Evolutionary conservation across 2,888 invertebrate genomes (phyloP).

Genomic region (Petrolisthes cinctipes): DNA sequence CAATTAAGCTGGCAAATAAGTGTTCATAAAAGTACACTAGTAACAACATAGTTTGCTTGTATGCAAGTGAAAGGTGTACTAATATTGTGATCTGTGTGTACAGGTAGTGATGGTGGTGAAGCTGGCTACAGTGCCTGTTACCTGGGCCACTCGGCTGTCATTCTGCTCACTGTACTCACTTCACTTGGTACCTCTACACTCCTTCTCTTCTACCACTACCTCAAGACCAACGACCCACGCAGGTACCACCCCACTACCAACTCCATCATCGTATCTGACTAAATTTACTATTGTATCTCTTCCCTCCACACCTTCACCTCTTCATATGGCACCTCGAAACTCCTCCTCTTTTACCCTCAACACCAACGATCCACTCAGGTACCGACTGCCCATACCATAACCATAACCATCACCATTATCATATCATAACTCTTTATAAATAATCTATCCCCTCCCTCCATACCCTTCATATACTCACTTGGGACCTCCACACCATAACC

Average conservation of each 20-base stretch:
- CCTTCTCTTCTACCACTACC: conserved; percentile 54
- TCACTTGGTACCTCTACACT: conserved; percentile 57
- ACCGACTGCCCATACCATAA: too few relatives aligned
- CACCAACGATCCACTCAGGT: too few relatives aligned
- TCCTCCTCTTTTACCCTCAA: too few relatives aligned
- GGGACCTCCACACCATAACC: too few relatives aligned
- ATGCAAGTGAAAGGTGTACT: background rate
- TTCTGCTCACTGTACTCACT: conserved; percentile 50
- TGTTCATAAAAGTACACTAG: background rate
- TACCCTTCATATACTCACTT: background rate
- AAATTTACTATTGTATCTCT: background rate
- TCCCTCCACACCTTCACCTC: background rate
- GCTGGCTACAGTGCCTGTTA: conserved; percentile 56
- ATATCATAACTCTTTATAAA: background rate
- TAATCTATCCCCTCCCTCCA: background rate
- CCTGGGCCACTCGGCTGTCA: conserved; percentile 59
- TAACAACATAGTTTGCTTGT: background rate
- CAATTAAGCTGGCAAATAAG: too few relatives aligned
- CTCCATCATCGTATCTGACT: background rate
- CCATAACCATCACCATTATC: too few relatives aligned
- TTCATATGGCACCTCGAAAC: too few relatives aligned
- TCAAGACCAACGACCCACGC: conserved; percentile 54
- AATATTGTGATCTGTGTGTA: background rate
- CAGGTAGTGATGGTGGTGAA: conserved; percentile 51
- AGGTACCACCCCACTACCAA: conserved; percentile 26